A percentile compares a stretch with the other conserved stretches of the same genome.
phyloP scores from a whole-genome alignment of 2,888 invertebrate species.

The Scotopteryx bipunctaria region DNA sequence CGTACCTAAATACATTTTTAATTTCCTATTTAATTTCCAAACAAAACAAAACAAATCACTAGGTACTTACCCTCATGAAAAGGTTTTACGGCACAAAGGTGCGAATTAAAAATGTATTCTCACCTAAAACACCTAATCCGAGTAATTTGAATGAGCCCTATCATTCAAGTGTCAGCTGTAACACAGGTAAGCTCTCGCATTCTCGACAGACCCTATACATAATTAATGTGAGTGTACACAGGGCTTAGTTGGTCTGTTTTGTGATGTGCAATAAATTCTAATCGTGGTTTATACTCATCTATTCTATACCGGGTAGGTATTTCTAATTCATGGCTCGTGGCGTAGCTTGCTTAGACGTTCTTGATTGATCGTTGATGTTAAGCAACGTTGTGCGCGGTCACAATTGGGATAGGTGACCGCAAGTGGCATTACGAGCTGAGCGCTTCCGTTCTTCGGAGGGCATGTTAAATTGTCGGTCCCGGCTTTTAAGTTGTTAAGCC shows the following conservation, averaged over 20 bases:
- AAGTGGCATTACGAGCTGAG: too few species aligned
- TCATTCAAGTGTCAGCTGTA: conserved; percentile 52
- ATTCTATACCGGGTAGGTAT: too few species aligned
- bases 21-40: too few species aligned
- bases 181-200: conserved; percentile 47
- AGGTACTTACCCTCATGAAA: neutral
- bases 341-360: neutral
- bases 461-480: too few species aligned
- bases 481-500: too few species aligned
- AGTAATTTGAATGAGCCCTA: conserved; percentile 43
- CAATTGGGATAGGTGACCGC: too few species aligned
- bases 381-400: too few species aligned
- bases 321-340: neutral
- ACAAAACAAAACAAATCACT: too few species aligned
- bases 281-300: neutral
- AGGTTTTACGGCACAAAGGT: conserved; percentile 2
- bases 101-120: conserved; percentile 24
- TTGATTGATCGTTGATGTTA: too few species aligned
- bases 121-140: conserved; percentile 27
- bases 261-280: neutral
- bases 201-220: conserved; percentile 49
- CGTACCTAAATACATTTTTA: too few species aligned
- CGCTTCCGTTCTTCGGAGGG: too few species aligned
- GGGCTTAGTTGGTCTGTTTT: conserved; percentile 20
- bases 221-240: conserved; percentile 44